Evolutionary conservation across 1,140 invertebrate species (phyloP).

Genomic region (Liolophura sinensis): DNA sequence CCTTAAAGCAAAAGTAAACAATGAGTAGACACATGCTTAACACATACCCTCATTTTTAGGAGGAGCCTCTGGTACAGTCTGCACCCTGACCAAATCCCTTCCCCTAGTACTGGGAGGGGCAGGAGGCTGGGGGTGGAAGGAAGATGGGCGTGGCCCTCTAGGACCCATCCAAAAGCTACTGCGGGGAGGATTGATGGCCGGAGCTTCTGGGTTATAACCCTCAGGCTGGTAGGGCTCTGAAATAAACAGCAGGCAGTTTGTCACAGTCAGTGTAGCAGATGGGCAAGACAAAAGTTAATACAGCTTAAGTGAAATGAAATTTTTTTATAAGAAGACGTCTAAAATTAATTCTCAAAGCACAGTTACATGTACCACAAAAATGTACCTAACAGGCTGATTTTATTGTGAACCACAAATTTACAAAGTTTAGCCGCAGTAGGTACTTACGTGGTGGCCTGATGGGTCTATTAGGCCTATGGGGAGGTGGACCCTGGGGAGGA

Average conservation of each 20-base stretch:
- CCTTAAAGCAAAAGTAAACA: too few species aligned
- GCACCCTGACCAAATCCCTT: conserved; percentile 59
- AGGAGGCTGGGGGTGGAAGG: conserved; percentile 54
- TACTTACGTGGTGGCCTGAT: too few species aligned
- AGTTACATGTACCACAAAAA: too few species aligned
- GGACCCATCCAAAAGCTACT: conserved; percentile 25
- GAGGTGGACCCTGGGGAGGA: conserved; percentile 57
- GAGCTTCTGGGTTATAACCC: conserved; percentile 82
- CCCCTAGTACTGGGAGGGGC: conserved; percentile 43
- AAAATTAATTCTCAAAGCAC: too few species aligned
- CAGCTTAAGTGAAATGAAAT: too few species aligned
- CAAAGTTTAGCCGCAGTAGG: too few species aligned
- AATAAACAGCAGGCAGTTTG: neutral
- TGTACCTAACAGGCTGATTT: too few species aligned
- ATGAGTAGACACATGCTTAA: neutral
- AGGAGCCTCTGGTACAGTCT: conserved; percentile 36
- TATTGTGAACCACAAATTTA: too few species aligned
- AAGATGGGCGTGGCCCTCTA: conserved; percentile 53
- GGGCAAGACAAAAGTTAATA: neutral
- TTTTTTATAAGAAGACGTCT: too few species aligned
- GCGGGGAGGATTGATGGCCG: conserved; percentile 65
- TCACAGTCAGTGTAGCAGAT: neutral
- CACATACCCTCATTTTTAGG: neutral
- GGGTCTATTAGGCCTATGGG: conserved; percentile 2
- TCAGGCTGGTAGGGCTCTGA: conserved; percentile 52